Base-by-base conservation (phyloP, 2,888 invertebrate genomes). In the Galeopsomyia nigrocyanea region DNA sequence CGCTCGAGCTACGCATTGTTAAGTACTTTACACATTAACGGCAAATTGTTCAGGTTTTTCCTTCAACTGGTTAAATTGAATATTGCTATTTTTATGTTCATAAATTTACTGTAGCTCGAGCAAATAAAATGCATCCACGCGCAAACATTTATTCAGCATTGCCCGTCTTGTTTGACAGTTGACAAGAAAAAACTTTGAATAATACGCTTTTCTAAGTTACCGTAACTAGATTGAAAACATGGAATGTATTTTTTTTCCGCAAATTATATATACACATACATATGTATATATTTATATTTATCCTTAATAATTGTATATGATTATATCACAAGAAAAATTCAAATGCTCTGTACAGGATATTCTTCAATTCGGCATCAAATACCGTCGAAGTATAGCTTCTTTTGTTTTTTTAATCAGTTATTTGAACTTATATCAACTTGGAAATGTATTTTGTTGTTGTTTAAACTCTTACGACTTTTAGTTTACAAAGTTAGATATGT, bases 321-420 rank as follows among this genome's bases (percentile, higher is more conserved):
- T 86, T 86, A 86, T 86, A 86, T 86, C 86, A 86, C 85, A 86
- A 86, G 84, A 85, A 85, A 85, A 84, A 86, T 85, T 84, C 80
- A 82, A 86, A 86, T 85, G 84, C 82, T 84, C 85, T 86, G 85
- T 86, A 86, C 86, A 86, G 73, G 71, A 76, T 81, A 78, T 78
- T n/a, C 78, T 74, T 81, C 75, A 78, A 80, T 26, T n/a, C 26
- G 81, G 81, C 82, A 82, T 82, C 77, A 80, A 80, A 82, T 82
- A 81, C 81, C 82, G 80, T 80, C 80, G 61, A 79, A 82, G 79
- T 80, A 49, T 73, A 71, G 66, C 57, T 76, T 73, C 68, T 73
- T 73, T 71, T 74, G 63, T 73, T 55, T 46, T 16, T 1, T 55
- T 47, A n/a, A n/a, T 63, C 39, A 39, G 51, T 70, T 66, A 71